phyloP scores from a whole-genome alignment of 2,888 invertebrate genomes.

The Nomada lathburiana region DNA sequence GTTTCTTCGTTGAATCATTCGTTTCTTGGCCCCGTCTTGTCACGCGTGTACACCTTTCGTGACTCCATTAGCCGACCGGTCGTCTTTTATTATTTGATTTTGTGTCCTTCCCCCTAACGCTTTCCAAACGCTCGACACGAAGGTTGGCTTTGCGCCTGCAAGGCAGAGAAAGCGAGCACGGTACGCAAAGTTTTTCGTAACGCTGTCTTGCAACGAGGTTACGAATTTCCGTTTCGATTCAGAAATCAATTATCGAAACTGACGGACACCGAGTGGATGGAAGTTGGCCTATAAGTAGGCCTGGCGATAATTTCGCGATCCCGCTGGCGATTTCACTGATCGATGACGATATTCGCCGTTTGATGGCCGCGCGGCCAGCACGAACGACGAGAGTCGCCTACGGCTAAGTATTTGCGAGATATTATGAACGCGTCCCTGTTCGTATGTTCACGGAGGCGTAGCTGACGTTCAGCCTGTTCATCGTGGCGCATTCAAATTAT shows the following conservation, averaged over 20 bases:
- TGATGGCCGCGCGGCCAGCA: neutral
- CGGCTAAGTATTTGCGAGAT: neutral
- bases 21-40: neutral
- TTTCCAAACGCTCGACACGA: constrained; percentile 19
- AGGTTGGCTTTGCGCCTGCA: constrained; percentile 39
- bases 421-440: constrained; percentile 1
- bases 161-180: constrained; percentile 57
- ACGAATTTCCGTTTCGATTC: constrained; percentile 25
- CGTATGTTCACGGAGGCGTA: constrained; percentile 1
- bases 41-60: constrained; percentile 1
- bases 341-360: neutral
- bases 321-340: neutral
- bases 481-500: constrained; percentile 48
- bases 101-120: neutral
- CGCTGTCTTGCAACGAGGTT: constrained; percentile 42
- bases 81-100: neutral
- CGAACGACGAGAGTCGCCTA: neutral
- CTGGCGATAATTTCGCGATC: neutral
- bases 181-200: constrained; percentile 36
- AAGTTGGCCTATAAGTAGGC: neutral
- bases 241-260: constrained; percentile 20
- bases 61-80: neutral
- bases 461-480: constrained; percentile 41
- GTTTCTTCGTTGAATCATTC: neutral
- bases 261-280: neutral